Conservation (phyloP, 1,140 invertebrate species). For the Drosophila albomicans region DNA sequence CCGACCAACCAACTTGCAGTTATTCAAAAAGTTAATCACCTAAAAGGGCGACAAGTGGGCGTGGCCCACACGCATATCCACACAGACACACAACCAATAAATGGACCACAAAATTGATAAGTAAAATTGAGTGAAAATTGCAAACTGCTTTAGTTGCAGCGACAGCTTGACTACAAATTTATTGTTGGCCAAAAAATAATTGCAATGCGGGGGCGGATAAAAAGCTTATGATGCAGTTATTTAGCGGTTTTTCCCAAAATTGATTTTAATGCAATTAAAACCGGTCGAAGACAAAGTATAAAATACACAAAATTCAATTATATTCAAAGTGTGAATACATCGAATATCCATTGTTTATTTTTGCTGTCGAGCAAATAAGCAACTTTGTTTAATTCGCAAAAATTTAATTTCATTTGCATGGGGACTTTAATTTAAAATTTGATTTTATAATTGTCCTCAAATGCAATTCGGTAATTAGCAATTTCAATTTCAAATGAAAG, state of each 20-base stretch:
- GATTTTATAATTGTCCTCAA: too few relatives aligned
- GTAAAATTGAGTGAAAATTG: constrained; percentile 74
- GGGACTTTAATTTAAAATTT: too few relatives aligned
- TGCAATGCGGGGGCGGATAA: constrained; percentile 14
- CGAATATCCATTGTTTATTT: too few relatives aligned
- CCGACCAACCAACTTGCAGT: constrained; percentile 56
- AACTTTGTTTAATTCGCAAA: too few relatives aligned
- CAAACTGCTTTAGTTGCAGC: constrained; percentile 72
- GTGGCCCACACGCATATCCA: constrained; percentile 15
- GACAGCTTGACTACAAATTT: constrained; percentile 54
- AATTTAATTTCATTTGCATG: too few relatives aligned
- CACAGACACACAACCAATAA: constrained; percentile 6
- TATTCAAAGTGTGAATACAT: too few relatives aligned
- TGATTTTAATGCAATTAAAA: constrained; percentile 14
- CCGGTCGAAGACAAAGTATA: background rate
- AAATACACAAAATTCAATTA: too few relatives aligned
- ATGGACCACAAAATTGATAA: constrained; percentile 77
- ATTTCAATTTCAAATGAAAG: too few relatives aligned
- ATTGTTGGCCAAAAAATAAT: constrained; percentile 20
- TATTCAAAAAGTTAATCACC: constrained; percentile 71
- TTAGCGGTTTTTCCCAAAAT: constrained; percentile 61
- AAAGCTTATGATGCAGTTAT: constrained; percentile 69
- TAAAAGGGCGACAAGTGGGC: constrained; percentile 52
- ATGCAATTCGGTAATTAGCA: too few relatives aligned
- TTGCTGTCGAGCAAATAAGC: too few relatives aligned